phyloP scores from a whole-genome alignment of 2,797 vertebrate genomes.

The Chromis chromis region DNA sequence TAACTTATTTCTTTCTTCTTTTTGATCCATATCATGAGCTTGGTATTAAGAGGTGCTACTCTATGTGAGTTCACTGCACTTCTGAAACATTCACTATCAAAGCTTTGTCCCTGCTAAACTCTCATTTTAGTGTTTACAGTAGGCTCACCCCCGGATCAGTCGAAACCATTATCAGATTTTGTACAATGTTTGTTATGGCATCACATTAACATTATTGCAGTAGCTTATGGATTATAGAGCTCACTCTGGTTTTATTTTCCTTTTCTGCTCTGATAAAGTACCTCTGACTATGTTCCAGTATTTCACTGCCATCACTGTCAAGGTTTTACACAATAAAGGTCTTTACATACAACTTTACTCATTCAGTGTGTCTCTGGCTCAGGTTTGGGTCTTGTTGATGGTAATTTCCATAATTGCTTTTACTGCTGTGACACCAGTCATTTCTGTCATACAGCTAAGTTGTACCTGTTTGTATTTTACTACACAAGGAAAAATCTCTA shows the following conservation, averaged over 20 bases:
- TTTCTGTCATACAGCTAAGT: neutral
- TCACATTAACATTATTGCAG: neutral
- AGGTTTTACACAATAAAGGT: constrained; percentile 45
- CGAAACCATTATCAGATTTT: constrained; percentile 2
- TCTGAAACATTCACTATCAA: constrained; percentile 15
- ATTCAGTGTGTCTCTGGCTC: neutral
- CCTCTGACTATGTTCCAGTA: constrained; percentile 6
- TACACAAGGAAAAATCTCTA: neutral
- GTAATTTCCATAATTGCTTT: neutral
- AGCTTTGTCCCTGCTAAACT: constrained; percentile 6
- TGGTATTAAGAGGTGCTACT: constrained; percentile 31
- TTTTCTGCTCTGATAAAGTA: constrained; percentile 2
- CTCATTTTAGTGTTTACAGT: constrained; percentile 13
- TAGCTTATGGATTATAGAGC: constrained; percentile 10
- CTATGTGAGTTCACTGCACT: neutral
- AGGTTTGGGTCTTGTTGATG: neutral
- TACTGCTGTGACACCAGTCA: neutral
- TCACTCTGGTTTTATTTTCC: constrained; percentile 10
- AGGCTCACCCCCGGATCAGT: neutral
- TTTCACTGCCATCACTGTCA: constrained; percentile 25
- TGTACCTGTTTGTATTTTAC: neutral
- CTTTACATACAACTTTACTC: constrained; percentile 3
- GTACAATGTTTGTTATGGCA: neutral
- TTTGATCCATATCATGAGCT: constrained; percentile 54
- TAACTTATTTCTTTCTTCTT: constrained; percentile 39